Evolutionary conservation across 2,888 invertebrate genomes (phyloP).

Genomic region (Fragum sueziense): DNA sequence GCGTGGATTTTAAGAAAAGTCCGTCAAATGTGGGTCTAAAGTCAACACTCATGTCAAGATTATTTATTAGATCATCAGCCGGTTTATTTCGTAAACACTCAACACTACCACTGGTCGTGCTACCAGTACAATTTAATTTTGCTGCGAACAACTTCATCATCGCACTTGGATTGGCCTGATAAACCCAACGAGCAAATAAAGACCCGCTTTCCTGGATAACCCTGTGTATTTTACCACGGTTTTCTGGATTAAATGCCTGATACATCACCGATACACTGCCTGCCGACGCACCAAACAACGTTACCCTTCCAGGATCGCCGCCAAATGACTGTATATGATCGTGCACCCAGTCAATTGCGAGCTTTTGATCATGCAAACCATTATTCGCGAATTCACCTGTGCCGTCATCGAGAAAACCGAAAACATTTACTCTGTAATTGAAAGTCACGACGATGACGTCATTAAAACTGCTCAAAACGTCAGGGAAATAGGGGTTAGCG

Average conservation of each 20-base stretch:
- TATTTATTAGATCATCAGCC: background rate
- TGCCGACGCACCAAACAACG: slow-evolving; percentile 74
- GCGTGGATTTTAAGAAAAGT: slow-evolving; percentile 92
- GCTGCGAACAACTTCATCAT: slow-evolving; percentile 88
- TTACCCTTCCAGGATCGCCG: slow-evolving; percentile 69
- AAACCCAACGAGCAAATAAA: slow-evolving; percentile 42
- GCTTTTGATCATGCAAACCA: slow-evolving; percentile 95
- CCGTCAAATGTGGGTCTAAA: slow-evolving; percentile 92
- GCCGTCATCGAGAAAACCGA: slow-evolving; percentile 92
- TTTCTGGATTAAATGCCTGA: slow-evolving; percentile 66
- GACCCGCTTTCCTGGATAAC: slow-evolving; percentile 69
- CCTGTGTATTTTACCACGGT: slow-evolving; percentile 59
- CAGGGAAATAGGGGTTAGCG: slow-evolving; percentile 84
- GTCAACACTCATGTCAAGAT: background rate
- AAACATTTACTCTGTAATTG: slow-evolving; percentile 94
- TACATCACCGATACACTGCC: slow-evolving; percentile 66
- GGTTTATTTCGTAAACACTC: background rate
- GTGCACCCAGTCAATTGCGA: slow-evolving; percentile 96
- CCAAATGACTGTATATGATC: slow-evolving; percentile 87
- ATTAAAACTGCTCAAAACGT: slow-evolving; percentile 91
- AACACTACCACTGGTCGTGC: background rate
- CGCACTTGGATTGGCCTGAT: slow-evolving; percentile 51
- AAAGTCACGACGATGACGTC: slow-evolving; percentile 97
- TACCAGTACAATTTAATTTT: slow-evolving; percentile 51
- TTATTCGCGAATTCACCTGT: slow-evolving; percentile 87